Base-by-base conservation (phyloP, 2,888 invertebrate species). In the Zygogramma bicolorata region DNA sequence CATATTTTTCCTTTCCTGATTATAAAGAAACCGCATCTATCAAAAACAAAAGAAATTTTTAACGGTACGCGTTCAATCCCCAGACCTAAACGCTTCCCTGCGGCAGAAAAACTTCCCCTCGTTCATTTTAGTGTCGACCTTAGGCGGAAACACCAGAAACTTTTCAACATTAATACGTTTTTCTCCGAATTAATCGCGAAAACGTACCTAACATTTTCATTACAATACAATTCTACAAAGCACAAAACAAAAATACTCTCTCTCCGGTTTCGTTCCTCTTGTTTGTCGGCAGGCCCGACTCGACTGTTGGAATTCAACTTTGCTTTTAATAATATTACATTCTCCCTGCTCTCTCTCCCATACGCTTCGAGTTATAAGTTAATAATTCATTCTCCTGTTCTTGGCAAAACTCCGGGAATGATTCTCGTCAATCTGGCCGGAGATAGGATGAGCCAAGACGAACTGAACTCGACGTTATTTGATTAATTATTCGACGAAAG, bases 271-370 rank as follows among this genome's bases (percentile, higher is more conserved):
- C 49, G 40, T 62, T 68, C 49, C 38, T 34, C 70, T 65, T 70
- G 61, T 65, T 70, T 65, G 70, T 65, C 42, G 62, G 42, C 60
- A 25, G 42, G 38, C 18, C 20, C 34, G 13, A 27, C 58, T 63
- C 57, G 20, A 70, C 63, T 38, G 65, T 15, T 68, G 74, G 71
- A 75, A 67, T 74, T 71, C 66, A 76, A 76, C 75, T 76, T 76
- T 76, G 76, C 76, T 79, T 78, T 77, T 77, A 76, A 76, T 72
- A 72, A 70, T 71, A 76, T 76, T 76, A 74, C 70, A 65, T 60
- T 49, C 68, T 20, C 40, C 59, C 34, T 69, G 62, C 58, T 40
- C 62, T 31, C 62, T 31, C 63, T 42, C 42, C 34, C 27, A 27
- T 27, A 15, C 25, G 63, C 46, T 42, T 27, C 34, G 22, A 27